A percentile compares a stretch with the other conserved stretches of the same genome.
Evolutionary conservation across 2,888 invertebrate species (phyloP).

Genomic region (Xylocampa areola): DNA sequence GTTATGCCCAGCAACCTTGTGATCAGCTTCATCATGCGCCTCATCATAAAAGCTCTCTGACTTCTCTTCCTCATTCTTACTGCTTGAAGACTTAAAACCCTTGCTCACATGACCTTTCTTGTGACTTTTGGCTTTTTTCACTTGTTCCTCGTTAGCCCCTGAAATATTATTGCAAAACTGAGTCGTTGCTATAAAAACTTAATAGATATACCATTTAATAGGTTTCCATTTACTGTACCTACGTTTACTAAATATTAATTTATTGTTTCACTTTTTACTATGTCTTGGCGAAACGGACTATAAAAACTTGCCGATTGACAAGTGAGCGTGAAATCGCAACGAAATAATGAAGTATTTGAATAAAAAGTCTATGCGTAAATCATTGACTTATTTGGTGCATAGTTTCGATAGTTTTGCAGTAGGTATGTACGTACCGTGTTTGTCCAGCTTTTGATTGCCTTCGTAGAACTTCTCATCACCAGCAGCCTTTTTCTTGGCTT

Average conservation of each 20-base stretch:
- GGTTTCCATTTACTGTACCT: constrained; percentile 36
- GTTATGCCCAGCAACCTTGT: constrained; percentile 88
- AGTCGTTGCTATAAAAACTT: constrained; percentile 25
- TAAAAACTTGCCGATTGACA: constrained; percentile 53
- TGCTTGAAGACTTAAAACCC: constrained; percentile 91
- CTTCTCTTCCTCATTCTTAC: constrained; percentile 92
- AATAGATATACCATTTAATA: constrained; percentile 27
- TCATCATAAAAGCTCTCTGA: constrained; percentile 92
- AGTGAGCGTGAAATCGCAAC: constrained; percentile 53
- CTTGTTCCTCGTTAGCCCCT: constrained; percentile 88
- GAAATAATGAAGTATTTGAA: constrained; percentile 42
- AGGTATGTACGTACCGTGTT: constrained; percentile 83
- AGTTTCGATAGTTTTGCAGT: no score
- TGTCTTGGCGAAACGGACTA: constrained; percentile 21
- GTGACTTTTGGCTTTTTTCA: constrained; percentile 89
- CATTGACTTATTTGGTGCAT: constrained; percentile 21
- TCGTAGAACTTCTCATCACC: constrained; percentile 90
- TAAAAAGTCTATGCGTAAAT: constrained; percentile 36
- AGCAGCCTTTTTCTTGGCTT: constrained; percentile 89
- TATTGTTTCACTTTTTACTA: constrained; percentile 44
- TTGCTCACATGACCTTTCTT: constrained; percentile 92
- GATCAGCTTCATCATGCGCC: constrained; percentile 91
- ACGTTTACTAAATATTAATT: constrained; percentile 41
- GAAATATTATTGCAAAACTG: constrained; percentile 36
- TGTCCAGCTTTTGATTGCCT: constrained; percentile 89